phyloP scores from a whole-genome alignment of 2,888 invertebrate genomes.

The Noctua pronuba region DNA sequence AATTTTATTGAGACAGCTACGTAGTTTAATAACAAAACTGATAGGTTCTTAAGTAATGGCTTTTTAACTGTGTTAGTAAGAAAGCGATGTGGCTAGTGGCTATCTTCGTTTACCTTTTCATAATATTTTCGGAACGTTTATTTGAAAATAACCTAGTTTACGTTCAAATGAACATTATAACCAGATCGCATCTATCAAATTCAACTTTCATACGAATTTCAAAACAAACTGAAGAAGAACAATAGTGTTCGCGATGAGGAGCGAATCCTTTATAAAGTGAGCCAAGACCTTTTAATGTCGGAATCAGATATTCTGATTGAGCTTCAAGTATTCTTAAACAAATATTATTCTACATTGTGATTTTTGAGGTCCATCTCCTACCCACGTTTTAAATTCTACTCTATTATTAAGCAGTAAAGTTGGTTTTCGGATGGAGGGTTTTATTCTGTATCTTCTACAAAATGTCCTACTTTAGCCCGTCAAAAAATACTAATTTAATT shows the following conservation, averaged over 20 bases:
- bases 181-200: background rate
- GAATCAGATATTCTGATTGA: slow-evolving; percentile 65
- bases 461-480: slow-evolving; percentile 50
- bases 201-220: background rate
- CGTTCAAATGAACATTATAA: background rate
- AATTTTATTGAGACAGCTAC: background rate
- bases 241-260: slow-evolving; percentile 3
- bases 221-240: background rate
- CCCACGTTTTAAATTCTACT: slow-evolving; percentile 9
- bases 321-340: slow-evolving; percentile 62
- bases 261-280: slow-evolving; percentile 34
- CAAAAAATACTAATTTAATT: slow-evolving; percentile 69
- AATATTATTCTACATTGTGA: slow-evolving; percentile 62
- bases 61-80: background rate
- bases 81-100: background rate
- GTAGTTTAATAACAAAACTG: background rate
- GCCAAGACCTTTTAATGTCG: slow-evolving; percentile 54
- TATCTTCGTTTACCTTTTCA: background rate
- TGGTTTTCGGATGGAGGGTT: background rate
- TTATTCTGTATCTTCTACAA: slow-evolving; percentile 22
- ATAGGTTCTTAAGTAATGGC: background rate
- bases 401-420: slow-evolving; percentile 1
- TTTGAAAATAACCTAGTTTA: no score
- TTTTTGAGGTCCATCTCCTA: slow-evolving; percentile 37
- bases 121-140: background rate